Conservation (phyloP, 92 coral and sea anemone species). For the Paragorgia papillata region DNA sequence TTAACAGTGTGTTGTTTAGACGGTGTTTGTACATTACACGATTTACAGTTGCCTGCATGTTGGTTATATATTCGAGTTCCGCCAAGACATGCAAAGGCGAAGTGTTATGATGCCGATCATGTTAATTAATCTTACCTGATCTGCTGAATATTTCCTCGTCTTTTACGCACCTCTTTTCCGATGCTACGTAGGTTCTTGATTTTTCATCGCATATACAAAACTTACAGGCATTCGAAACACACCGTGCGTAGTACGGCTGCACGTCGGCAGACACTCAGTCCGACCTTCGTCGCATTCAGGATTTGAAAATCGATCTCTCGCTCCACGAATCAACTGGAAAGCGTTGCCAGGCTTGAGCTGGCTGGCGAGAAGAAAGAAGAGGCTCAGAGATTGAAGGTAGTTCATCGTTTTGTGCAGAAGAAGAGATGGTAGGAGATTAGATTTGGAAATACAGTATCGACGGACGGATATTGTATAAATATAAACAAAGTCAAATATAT, state of each 20-base stretch:
- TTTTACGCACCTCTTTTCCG: slow-evolving; percentile 17
- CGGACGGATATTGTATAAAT: no score
- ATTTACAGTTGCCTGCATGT: no score
- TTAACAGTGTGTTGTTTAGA: no score
- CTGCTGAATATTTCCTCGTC: neutral
- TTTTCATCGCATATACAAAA: slow-evolving; percentile 11
- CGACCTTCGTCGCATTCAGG: neutral
- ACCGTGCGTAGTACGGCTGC: slow-evolving; percentile 7
- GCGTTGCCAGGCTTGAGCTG: neutral
- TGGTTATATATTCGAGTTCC: no score
- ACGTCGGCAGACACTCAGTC: neutral
- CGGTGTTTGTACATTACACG: no score
- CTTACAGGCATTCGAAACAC: neutral
- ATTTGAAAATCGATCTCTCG: slow-evolving; percentile 16
- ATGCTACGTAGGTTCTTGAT: slow-evolving; percentile 1
- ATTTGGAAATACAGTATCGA: no score
- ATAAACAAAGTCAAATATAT: no score
- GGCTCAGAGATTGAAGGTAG: neutral
- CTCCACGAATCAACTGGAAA: slow-evolving; percentile 4
- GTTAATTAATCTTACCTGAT: neutral
- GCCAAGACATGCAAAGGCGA: no score
- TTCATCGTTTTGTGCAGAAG: neutral
- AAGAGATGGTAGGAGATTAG: neutral
- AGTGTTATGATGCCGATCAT: no score
- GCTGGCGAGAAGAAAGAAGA: neutral